These are phyloP conservation scores for Epinotia demarniana DNA, from an alignment of 2,888 invertebrate species.

Conservation along the genomic window DNA sequence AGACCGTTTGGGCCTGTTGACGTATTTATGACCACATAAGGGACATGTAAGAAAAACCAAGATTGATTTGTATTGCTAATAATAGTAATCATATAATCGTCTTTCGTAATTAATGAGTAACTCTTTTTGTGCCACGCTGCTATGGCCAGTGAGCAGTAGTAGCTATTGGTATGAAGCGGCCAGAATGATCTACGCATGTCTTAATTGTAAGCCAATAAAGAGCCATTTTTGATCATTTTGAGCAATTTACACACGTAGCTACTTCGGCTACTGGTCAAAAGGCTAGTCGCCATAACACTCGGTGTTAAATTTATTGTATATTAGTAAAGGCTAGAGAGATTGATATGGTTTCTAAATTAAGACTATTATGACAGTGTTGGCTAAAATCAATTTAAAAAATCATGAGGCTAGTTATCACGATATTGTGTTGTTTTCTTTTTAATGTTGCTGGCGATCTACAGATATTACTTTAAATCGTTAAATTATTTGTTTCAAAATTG, in stretches of 20 bases:
- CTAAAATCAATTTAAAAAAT: conserved; percentile 1
- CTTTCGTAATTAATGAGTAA: not conserved
- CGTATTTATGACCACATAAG: not conserved
- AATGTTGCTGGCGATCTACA: conserved; percentile 19
- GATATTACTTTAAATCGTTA: conserved; percentile 20
- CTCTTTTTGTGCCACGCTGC: not conserved
- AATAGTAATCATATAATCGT: not conserved
- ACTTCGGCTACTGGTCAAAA: not conserved
- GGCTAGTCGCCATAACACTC: not conserved
- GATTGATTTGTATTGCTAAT: not conserved
- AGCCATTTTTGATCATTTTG: too few relatives aligned
- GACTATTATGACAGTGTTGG: not conserved
- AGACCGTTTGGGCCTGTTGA: not conserved
- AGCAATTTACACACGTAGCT: too few relatives aligned
- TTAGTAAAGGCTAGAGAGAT: conserved; percentile 1
- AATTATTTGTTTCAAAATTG: conserved; percentile 30
- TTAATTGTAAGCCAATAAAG: too few relatives aligned
- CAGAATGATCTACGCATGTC: too few relatives aligned
- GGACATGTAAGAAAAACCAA: not conserved
- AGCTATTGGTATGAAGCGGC: too few relatives aligned
- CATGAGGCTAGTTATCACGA: conserved; percentile 24
- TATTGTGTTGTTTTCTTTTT: conserved; percentile 2
- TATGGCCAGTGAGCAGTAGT: not conserved
- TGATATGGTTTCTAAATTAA: not conserved
- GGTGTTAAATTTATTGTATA: not conserved